A percentile compares a stretch with the other conserved stretches of the same genome.
phyloP scores from a whole-genome alignment of 2,797 vertebrate species.

The Darevskia nairensis region DNA sequence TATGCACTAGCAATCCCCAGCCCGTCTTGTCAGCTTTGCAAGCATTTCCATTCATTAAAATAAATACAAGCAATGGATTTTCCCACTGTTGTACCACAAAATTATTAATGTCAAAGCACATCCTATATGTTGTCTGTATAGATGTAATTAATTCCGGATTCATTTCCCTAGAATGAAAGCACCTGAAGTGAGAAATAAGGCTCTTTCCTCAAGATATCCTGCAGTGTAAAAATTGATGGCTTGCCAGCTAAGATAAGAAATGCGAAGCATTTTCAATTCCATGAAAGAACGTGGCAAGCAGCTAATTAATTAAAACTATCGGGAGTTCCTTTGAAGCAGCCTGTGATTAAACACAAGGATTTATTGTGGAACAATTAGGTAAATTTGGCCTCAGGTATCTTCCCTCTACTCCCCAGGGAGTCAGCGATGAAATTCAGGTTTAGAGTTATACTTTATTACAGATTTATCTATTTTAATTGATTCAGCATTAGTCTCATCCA shows the following conservation, averaged over 20 bases:
- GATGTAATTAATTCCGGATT: constrained; percentile 54
- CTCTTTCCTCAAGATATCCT: constrained; percentile 8
- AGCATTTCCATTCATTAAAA: constrained; percentile 7
- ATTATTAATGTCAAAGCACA: constrained; percentile 50
- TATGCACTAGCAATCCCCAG: neutral
- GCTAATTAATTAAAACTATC: constrained; percentile 68
- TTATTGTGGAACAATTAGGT: constrained; percentile 66
- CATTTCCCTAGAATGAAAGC: constrained; percentile 41
- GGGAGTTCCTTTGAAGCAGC: constrained; percentile 62
- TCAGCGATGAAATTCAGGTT: constrained; percentile 56
- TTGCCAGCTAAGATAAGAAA: constrained; percentile 48
- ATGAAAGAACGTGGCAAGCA: constrained; percentile 46
- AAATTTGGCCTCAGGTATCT: constrained; percentile 69
- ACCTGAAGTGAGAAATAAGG: constrained; percentile 11
- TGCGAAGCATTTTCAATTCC: constrained; percentile 56
- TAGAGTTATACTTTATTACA: constrained; percentile 56
- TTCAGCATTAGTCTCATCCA: constrained; percentile 60
- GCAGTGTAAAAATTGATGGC: neutral
- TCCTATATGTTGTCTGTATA: neutral
- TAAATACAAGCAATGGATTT: constrained; percentile 3
- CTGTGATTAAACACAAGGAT: constrained; percentile 69
- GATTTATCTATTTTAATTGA: constrained; percentile 72
- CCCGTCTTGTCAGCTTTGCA: neutral
- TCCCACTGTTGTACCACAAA: neutral
- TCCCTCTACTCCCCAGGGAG: constrained; percentile 15